Base-by-base conservation (phyloP, 2,888 invertebrate genomes). In the Pristionchus mayeri region DNA sequence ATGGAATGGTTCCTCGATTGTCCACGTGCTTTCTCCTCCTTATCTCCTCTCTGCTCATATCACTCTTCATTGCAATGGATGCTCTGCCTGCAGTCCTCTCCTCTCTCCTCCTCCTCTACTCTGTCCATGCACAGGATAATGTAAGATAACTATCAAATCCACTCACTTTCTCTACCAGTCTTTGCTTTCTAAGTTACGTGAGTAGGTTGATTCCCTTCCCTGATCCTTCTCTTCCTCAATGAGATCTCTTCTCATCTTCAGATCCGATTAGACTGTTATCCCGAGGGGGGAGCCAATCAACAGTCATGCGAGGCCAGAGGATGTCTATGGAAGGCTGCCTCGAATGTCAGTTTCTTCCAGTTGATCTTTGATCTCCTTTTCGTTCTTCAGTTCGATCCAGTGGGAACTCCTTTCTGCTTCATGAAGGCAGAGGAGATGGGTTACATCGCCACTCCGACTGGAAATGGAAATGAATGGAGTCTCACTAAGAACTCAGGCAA, bases 251-350 rank as follows among this genome's bases (percentile, higher is more conserved):
- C 16, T 11, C n/a, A 27, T 21, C 40, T 60, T 44, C 44, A 82
- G 81, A 30, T n/a, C 48, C 81, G 89, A 30, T 85, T 91, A 52
- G 91, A 91, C 75, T 91, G 91, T 76, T 87, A 85, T 44, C 91
- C 91, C 2, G 91, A 90, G 63, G 88, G 88, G n/a, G 88, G 86
- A 52, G 87, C 87, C 0, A 85, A 57, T 71, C 87, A 89, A 76
- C 79, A 85, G 18, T 37, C 57, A n/a, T 91, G 91, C 84, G 87
- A 89, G 84, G 87, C 87, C 4, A 84, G 90, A 67, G 91, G 91
- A 80, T 91, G 91, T 67, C 67, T 85, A 34, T 91, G 90, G 90
- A 86, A 81, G 21, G 40, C 76, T 18, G 71, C 71, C 3, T 13
- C 24, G 16, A 34, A 63, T 67, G 83, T 83, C 1, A 83, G 67